Evolutionary conservation across 2,113 vertebrate genomes (phyloP).

Genomic region (Isurus oxyrinchus): DNA sequence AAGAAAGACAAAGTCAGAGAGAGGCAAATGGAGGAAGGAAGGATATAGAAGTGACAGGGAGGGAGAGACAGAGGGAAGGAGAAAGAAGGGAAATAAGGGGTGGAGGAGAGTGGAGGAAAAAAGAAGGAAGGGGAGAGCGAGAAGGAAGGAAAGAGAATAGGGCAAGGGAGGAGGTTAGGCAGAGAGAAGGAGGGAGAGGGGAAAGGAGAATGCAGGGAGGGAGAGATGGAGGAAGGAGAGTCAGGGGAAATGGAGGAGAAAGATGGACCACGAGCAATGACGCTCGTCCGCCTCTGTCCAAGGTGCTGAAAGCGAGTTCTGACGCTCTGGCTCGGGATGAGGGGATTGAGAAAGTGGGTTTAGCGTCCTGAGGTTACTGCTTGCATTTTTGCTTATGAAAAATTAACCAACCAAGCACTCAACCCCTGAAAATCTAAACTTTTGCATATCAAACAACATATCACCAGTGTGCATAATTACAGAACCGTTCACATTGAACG

Average conservation of each 20-base stretch:
- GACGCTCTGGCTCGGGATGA: neutral
- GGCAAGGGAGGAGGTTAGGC: neutral
- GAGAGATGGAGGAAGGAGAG: too few species aligned
- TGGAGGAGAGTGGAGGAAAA: neutral
- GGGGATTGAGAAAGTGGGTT: neutral
- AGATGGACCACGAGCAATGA: neutral
- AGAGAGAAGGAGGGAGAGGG: neutral
- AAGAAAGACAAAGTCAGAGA: too few species aligned
- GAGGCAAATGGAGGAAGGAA: too few species aligned
- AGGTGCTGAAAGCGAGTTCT: slow-evolving; percentile 29
- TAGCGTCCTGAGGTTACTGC: too few species aligned
- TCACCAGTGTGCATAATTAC: too few species aligned
- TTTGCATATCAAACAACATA: neutral
- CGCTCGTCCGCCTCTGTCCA: slow-evolving; percentile 12
- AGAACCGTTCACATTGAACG: neutral
- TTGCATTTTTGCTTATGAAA: neutral
- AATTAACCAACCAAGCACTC: neutral
- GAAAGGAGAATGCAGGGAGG: neutral
- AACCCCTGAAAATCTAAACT: neutral
- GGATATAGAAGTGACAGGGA: too few species aligned
- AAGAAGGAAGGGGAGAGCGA: neutral
- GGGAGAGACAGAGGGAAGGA: too few species aligned
- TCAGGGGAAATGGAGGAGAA: neutral
- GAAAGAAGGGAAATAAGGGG: too few species aligned
- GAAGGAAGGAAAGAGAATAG: neutral